Conservation (phyloP, 2,888 invertebrate genomes). For the Coecobrya sp. region DNA sequence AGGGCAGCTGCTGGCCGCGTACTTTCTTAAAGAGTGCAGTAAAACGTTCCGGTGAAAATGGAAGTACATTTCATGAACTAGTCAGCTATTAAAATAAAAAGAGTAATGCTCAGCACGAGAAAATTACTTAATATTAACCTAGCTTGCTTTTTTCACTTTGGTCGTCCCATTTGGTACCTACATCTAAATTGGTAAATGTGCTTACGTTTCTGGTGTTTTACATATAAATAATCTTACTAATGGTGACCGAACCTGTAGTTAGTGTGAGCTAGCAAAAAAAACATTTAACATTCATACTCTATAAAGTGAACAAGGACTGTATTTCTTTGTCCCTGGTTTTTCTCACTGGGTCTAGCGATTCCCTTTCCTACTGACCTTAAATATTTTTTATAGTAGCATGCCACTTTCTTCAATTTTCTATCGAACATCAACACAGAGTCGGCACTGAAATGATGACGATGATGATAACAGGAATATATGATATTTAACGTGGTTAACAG, state of each 20-base stretch:
- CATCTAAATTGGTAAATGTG: background rate
- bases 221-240: background rate
- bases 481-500: background rate
- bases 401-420: background rate
- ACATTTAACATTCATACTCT: background rate
- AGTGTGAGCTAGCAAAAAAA: background rate
- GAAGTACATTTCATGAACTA: background rate
- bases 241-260: background rate
- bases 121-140: background rate
- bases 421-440: background rate
- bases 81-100: background rate
- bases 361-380: background rate
- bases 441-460: background rate
- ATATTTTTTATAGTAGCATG: background rate
- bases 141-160: background rate
- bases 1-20: background rate
- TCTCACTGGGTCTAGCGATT: background rate
- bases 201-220: background rate
- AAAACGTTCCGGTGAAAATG: constrained; percentile 15
- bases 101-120: background rate
- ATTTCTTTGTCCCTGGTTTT: background rate
- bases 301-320: background rate
- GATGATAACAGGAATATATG: background rate
- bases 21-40: background rate
- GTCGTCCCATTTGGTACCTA: background rate